Conservation (phyloP, 2,113 vertebrate species). For the Chionomys nivalis region DNA sequence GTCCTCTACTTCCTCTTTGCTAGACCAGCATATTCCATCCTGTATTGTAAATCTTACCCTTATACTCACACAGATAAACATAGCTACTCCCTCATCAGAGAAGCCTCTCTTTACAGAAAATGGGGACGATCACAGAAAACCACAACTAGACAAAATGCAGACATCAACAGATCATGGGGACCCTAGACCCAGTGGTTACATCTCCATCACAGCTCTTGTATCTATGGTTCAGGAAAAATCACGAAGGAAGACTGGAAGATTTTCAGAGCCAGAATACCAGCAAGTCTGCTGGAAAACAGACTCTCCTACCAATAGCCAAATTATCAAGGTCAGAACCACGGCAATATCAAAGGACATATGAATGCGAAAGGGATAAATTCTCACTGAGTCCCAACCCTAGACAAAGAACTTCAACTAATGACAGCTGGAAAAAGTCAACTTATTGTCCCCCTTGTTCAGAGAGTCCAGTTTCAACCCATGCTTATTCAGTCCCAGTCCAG, state of each 20-base stretch:
- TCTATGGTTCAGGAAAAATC: neutral
- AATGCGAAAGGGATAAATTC: neutral
- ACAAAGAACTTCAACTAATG: neutral
- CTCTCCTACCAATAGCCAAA: neutral
- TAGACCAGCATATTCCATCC: neutral
- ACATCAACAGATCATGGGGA: neutral
- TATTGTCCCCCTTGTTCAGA: too few relatives aligned
- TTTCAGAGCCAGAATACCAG: neutral
- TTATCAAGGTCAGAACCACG: neutral
- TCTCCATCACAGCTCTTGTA: neutral
- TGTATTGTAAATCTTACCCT: neutral
- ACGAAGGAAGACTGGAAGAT: neutral
- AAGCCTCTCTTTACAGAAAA: neutral
- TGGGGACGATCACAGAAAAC: neutral
- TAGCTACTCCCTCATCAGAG: neutral
- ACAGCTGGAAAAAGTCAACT: neutral
- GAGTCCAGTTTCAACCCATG: too few relatives aligned
- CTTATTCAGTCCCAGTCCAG: too few relatives aligned
- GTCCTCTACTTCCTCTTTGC: neutral
- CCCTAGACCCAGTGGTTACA: neutral
- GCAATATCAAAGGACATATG: neutral
- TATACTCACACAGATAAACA: neutral
- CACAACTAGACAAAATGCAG: neutral
- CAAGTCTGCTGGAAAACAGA: neutral
- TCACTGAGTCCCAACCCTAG: neutral